A percentile compares a stretch with the other conserved stretches of the same genome.
phyloP scores from a whole-genome alignment of 2,113 vertebrate genomes.

The Chinchilla lanigera region DNA sequence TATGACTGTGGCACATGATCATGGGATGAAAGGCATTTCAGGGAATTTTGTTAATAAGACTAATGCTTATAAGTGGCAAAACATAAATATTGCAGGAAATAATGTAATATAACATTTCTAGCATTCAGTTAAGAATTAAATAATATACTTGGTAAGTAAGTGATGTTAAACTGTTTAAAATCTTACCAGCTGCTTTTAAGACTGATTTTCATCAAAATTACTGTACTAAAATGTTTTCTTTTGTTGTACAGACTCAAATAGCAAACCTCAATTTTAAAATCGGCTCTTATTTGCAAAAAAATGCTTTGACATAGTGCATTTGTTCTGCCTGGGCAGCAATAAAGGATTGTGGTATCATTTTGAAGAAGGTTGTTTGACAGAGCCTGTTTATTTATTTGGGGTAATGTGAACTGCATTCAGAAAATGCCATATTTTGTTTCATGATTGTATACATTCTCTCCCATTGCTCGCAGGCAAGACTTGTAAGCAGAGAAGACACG shows the following conservation, averaged over 20 bases:
- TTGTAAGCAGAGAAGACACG: slow-evolving; percentile 89
- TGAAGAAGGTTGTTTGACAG: slow-evolving; percentile 91
- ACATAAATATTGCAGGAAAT: slow-evolving; percentile 85
- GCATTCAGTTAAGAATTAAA: slow-evolving; percentile 86
- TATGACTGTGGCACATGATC: slow-evolving; percentile 70
- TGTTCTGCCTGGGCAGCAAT: slow-evolving; percentile 88
- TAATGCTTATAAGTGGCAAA: slow-evolving; percentile 80
- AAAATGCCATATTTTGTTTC: slow-evolving; percentile 92
- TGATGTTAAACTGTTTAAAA: slow-evolving; percentile 89
- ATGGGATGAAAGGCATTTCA: slow-evolving; percentile 77
- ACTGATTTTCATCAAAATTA: slow-evolving; percentile 90
- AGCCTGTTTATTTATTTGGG: slow-evolving; percentile 90
- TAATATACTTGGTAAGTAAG: slow-evolving; percentile 87
- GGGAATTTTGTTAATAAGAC: slow-evolving; percentile 76
- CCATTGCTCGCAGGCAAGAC: slow-evolving; percentile 91
- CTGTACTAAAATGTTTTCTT: slow-evolving; percentile 91
- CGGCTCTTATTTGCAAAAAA: slow-evolving; percentile 90
- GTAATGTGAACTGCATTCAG: slow-evolving; percentile 90
- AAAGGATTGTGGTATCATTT: slow-evolving; percentile 90
- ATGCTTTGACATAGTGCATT: slow-evolving; percentile 91
- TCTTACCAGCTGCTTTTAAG: slow-evolving; percentile 87
- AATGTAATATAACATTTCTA: slow-evolving; percentile 85
- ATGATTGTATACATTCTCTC: slow-evolving; percentile 91
- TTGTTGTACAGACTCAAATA: slow-evolving; percentile 89
- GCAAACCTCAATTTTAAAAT: slow-evolving; percentile 90